Evolutionary conservation across 2,113 vertebrate genomes (phyloP).

Genomic region (Serinus canaria): DNA sequence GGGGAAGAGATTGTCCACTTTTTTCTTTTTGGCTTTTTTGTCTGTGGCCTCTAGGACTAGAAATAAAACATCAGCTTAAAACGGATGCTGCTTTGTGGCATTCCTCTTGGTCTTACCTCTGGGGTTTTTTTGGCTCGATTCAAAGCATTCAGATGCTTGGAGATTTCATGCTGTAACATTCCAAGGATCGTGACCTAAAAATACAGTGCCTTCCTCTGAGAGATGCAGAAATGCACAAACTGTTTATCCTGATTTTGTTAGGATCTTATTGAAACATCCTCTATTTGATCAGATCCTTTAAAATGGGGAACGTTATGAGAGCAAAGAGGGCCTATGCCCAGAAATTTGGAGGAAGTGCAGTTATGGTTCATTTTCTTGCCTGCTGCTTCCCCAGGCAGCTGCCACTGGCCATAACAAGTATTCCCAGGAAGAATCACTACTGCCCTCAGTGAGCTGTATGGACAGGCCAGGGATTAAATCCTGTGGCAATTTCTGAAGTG

Average conservation of each 20-base stretch:
- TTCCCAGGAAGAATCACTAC: not conserved
- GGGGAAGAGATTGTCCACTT: not conserved
- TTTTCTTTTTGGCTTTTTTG: not conserved
- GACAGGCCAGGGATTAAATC: not conserved
- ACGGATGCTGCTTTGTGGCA: not conserved
- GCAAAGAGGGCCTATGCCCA: not conserved
- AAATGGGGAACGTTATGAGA: not conserved
- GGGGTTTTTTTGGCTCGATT: not conserved
- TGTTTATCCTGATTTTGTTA: not conserved
- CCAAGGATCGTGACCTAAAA: not conserved
- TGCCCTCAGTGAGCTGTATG: not conserved
- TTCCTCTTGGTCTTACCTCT: not conserved
- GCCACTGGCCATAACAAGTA: fast-evolving
- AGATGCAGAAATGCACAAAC: not conserved
- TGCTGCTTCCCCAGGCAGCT: not conserved
- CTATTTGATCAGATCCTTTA: not conserved
- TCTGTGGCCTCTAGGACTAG: not conserved
- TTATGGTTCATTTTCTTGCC: not conserved
- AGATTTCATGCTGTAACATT: not conserved
- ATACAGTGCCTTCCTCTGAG: not conserved
- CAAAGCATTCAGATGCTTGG: not conserved
- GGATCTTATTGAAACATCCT: not conserved
- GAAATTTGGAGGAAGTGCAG: not conserved
- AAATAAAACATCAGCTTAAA: conserved; percentile 10
- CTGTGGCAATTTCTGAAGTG: not conserved